phyloP scores from a whole-genome alignment of 2,113 vertebrate species.

The human region DNA sequence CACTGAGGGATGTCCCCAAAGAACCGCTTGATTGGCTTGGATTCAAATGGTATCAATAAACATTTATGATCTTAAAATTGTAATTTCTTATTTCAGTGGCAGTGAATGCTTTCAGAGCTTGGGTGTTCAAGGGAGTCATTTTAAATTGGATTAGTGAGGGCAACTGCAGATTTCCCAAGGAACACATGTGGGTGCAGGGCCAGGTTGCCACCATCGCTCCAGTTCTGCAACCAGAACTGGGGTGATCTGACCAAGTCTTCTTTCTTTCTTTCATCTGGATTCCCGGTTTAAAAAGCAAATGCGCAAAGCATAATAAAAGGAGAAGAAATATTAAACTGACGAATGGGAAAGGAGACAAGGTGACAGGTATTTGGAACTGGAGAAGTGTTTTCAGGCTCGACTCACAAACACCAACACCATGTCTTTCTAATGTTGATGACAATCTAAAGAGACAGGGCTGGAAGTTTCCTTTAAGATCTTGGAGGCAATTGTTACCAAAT shows the following conservation, averaged over 20 bases:
- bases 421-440: constrained; percentile 18
- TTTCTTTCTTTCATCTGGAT: constrained; percentile 62
- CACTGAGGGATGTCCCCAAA: constrained; percentile 12
- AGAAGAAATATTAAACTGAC: neutral
- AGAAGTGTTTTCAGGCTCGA: neutral
- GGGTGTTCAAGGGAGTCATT: constrained; percentile 72
- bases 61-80: constrained; percentile 65
- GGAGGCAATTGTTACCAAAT: constrained; percentile 53
- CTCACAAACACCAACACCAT: neutral
- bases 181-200: constrained; percentile 39
- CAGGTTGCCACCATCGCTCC: constrained; percentile 54
- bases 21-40: constrained; percentile 24
- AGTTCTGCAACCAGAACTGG: constrained; percentile 64
- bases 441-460: constrained; percentile 54
- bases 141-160: constrained; percentile 65
- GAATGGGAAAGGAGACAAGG: neutral
- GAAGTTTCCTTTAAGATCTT: constrained; percentile 74
- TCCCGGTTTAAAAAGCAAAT: constrained; percentile 34
- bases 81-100: constrained; percentile 71
- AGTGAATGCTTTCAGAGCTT: constrained; percentile 68
- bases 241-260: neutral
- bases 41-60: constrained; percentile 78
- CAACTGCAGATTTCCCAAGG: constrained; percentile 69
- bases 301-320: neutral
- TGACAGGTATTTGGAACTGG: neutral